Percentiles rank a stretch among this genome's conserved stretches.
Conservation (phyloP, 2,113 vertebrate species). For the Gallinago media region DNA sequence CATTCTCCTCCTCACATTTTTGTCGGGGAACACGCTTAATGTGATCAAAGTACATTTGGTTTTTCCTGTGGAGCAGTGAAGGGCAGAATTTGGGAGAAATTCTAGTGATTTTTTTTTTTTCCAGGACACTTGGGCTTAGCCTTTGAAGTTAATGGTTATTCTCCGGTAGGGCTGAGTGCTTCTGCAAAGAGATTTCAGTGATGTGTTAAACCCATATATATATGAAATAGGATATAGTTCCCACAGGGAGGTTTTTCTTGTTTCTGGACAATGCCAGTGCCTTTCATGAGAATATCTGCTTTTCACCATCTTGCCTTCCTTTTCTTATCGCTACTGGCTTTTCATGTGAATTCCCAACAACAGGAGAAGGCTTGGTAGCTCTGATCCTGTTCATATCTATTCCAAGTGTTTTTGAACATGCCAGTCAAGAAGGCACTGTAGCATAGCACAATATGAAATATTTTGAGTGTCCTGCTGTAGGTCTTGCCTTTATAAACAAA, state of each 20-base stretch:
- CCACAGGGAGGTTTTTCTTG: not conserved
- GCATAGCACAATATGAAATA: not conserved
- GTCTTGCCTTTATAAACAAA: constrained; percentile 63
- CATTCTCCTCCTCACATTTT: fast-evolving
- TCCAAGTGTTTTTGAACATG: not conserved
- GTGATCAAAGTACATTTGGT: fast-evolving
- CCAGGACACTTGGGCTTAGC: not conserved
- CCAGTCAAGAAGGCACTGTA: constrained; percentile 51
- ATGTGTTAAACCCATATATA: not conserved
- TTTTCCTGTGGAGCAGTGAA: not conserved
- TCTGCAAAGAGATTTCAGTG: not conserved
- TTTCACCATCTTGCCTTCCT: not conserved
- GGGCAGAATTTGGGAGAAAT: not conserved
- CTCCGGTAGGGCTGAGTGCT: not conserved
- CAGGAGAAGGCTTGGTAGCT: not conserved
- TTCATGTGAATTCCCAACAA: not conserved
- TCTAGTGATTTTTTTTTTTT: not conserved
- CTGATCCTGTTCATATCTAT: fast-evolving
- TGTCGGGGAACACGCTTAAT: fast-evolving
- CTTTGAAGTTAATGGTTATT: not conserved
- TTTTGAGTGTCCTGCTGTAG: constrained; percentile 68
- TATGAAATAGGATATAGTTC: not conserved
- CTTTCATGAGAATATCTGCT: not conserved
- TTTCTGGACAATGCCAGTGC: not conserved
- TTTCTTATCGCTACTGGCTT: not conserved